Evolutionary conservation across 2,888 invertebrate genomes (phyloP).

Genomic region (Tricholauxania praeusta): DNA sequence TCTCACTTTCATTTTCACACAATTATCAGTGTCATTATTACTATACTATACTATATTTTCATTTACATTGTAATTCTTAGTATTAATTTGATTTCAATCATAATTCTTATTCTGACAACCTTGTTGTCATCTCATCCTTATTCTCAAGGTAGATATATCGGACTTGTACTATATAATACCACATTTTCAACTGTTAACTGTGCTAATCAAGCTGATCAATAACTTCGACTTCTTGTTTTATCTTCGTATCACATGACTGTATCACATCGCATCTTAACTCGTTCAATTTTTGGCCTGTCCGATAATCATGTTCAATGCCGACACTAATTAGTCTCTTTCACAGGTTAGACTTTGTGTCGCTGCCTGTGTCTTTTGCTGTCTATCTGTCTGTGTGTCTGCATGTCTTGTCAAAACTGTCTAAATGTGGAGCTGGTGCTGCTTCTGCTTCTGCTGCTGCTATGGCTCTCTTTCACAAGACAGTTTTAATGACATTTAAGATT

Average conservation of each 20-base stretch:
- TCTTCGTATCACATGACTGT: background rate
- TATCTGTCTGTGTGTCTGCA: constrained; percentile 1
- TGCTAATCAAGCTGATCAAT: background rate
- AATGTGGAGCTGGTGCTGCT: background rate
- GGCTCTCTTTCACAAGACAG: constrained; percentile 6
- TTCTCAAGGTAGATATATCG: background rate
- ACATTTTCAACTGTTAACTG: no score
- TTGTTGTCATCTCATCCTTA: background rate
- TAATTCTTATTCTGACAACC: no score
- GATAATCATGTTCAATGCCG: constrained; percentile 34
- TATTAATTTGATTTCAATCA: background rate
- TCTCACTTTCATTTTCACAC: no score
- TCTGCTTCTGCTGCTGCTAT: no score
- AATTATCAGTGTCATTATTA: background rate
- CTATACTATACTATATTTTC: no score
- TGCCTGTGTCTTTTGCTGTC: constrained; percentile 1
- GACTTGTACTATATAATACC: no score
- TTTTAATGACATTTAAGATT: constrained; percentile 7
- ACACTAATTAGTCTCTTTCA: constrained; percentile 38
- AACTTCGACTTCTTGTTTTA: background rate
- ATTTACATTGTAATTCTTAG: background rate
- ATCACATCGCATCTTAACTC: background rate
- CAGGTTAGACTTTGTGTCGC: constrained; percentile 19
- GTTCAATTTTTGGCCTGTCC: constrained; percentile 23
- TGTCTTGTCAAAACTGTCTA: constrained; percentile 24